A percentile compares a stretch with the other conserved stretches of the same genome.
phyloP scores from a whole-genome alignment of 2,113 vertebrate species.

The Passerina amoena region DNA sequence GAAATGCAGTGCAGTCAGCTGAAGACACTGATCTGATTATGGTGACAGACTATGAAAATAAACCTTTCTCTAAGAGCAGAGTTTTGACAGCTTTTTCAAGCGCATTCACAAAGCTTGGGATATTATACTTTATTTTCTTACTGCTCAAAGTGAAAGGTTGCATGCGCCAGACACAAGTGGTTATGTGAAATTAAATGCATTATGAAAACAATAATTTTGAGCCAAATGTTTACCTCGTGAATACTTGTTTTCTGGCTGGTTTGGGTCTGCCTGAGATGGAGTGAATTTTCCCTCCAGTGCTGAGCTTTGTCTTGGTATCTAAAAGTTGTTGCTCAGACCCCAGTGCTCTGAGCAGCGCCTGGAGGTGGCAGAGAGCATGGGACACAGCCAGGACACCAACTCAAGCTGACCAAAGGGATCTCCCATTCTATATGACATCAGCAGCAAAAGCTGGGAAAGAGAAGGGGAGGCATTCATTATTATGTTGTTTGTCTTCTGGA shows the following conservation, averaged over 20 bases:
- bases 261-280: neutral
- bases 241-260: neutral
- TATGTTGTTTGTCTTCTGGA: neutral
- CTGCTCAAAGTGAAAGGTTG: neutral
- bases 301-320: neutral
- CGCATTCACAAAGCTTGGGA: neutral
- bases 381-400: neutral
- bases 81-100: neutral
- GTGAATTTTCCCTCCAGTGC: neutral
- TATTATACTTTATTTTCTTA: neutral
- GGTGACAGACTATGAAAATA: constrained; percentile 12
- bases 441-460: neutral
- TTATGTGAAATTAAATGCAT: neutral
- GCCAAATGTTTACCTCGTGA: neutral
- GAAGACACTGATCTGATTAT: neutral
- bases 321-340: neutral
- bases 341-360: neutral
- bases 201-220: neutral
- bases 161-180: neutral
- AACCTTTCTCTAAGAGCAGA: neutral
- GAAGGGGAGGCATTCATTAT: rapidly evolving
- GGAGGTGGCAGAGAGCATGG: neutral
- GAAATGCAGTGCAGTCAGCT: neutral
- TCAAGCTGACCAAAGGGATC: neutral
- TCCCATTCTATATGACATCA: rapidly evolving